Percentiles rank a stretch among this genome's conserved stretches.
Evolutionary conservation across 2,888 invertebrate genomes (phyloP).

Genomic region (Netelia inedita): DNA sequence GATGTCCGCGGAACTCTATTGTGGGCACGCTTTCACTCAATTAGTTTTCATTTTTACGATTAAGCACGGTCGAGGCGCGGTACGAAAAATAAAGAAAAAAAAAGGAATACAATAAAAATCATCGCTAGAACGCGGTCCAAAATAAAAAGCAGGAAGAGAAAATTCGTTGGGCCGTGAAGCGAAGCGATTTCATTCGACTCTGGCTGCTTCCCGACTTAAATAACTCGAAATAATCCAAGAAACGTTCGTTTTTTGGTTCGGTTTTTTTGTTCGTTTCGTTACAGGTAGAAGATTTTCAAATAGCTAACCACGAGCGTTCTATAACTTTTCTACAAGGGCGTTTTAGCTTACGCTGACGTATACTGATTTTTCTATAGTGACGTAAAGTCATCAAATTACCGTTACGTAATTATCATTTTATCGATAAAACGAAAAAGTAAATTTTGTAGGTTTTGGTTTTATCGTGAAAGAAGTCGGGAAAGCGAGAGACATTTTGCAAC

Average conservation of each 20-base stretch:
- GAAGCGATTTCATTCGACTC: background rate
- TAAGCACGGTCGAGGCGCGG: slow-evolving; percentile 15
- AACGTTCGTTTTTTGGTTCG: background rate
- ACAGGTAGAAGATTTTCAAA: background rate
- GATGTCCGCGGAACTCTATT: background rate
- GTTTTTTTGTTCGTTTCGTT: background rate
- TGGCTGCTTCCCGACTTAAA: background rate
- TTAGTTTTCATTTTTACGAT: slow-evolving; percentile 39
- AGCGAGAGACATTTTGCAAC: no score
- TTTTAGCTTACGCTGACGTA: background rate
- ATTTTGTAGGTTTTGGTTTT: no score
- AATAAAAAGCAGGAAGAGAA: background rate
- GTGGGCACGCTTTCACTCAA: slow-evolving; percentile 44
- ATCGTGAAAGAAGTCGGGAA: no score
- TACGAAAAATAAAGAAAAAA: background rate
- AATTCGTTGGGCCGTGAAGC: slow-evolving; percentile 48
- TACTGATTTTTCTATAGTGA: background rate
- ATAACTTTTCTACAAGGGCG: background rate
- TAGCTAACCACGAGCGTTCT: background rate
- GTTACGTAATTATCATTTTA: no score
- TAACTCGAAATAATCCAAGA: background rate
- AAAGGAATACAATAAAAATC: slow-evolving; percentile 25
- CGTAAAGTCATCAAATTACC: no score
- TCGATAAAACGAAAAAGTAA: no score
- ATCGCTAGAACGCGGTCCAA: slow-evolving; percentile 30